A percentile compares a stretch with the other conserved stretches of the same genome.
Conservation (phyloP, 2,113 vertebrate genomes). For the Paraplagusia blochii region DNA sequence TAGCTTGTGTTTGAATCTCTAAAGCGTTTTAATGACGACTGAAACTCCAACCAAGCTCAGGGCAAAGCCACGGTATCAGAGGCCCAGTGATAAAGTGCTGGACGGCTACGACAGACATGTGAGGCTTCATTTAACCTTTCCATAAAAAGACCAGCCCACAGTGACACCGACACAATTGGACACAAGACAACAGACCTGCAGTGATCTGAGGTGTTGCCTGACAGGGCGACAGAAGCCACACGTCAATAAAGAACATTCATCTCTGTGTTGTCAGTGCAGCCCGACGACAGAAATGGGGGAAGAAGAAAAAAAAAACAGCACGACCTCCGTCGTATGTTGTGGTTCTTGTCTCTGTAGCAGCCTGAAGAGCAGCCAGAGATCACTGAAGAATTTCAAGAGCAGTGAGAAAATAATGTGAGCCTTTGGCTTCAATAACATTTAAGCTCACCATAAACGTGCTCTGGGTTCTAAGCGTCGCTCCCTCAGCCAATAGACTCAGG, state of each 20-base stretch:
- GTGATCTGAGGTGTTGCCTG: slow-evolving; percentile 21
- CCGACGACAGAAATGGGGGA: not conserved
- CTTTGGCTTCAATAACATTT: slow-evolving; percentile 63
- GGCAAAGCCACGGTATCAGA: slow-evolving; percentile 23
- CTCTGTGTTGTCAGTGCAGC: slow-evolving; percentile 2
- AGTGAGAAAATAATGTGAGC: slow-evolving; percentile 46
- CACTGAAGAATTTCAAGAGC: slow-evolving; percentile 51
- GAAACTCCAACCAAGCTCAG: slow-evolving; percentile 26
- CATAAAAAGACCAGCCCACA: slow-evolving; percentile 18
- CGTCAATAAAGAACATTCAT: slow-evolving; percentile 32
- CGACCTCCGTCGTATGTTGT: slow-evolving; percentile 18
- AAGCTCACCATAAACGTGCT: slow-evolving; percentile 59
- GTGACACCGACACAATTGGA: slow-evolving; percentile 21
- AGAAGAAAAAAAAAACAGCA: not conserved
- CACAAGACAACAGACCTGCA: slow-evolving; percentile 23
- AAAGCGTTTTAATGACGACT: slow-evolving; percentile 39
- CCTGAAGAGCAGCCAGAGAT: slow-evolving; percentile 30
- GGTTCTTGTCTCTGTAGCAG: slow-evolving; percentile 13
- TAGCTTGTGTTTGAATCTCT: slow-evolving; percentile 33
- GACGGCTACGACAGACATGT: slow-evolving; percentile 36
- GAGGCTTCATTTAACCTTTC: slow-evolving; percentile 20
- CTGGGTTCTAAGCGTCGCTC: slow-evolving; percentile 50
- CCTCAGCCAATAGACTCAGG: slow-evolving; percentile 36
- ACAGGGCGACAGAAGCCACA: slow-evolving; percentile 18
- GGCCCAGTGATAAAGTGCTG: slow-evolving; percentile 63